Conservation (phyloP, 1,140 invertebrate species). For the Leptonema lineaticorne region DNA sequence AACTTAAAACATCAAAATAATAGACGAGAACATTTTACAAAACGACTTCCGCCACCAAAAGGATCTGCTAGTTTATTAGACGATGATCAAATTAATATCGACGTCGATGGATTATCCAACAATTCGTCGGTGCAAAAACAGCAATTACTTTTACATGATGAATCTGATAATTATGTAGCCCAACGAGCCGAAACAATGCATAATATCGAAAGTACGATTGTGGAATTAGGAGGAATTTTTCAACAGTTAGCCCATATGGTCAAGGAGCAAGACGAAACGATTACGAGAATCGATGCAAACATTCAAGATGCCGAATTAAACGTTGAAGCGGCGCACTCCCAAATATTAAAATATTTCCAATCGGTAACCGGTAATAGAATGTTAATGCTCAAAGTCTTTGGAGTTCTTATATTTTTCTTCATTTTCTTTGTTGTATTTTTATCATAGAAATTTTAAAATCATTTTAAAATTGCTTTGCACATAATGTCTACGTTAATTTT, state of each 20-base stretch:
- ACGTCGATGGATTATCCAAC: constrained; percentile 62
- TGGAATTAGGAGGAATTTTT: constrained; percentile 98
- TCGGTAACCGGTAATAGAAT: constrained; percentile 96
- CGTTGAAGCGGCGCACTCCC: constrained; percentile 95
- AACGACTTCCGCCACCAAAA: constrained; percentile 70
- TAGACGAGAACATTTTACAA: constrained; percentile 92
- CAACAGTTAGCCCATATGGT: constrained; percentile 98
- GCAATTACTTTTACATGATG: constrained; percentile 76
- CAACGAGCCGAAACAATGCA: constrained; percentile 97
- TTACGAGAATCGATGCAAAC: constrained; percentile 96
- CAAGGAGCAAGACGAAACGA: constrained; percentile 98
- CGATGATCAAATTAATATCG: constrained; percentile 76
- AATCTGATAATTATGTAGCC: constrained; percentile 86
- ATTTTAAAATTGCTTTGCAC: constrained; percentile 20
- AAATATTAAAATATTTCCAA: constrained; percentile 98
- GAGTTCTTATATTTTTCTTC: constrained; percentile 97
- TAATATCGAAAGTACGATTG: constrained; percentile 98
- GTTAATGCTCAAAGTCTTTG: constrained; percentile 99
- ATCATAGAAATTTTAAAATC: constrained; percentile 58
- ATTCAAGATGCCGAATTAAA: constrained; percentile 94
- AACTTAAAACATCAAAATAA: constrained; percentile 95
- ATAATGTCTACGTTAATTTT: neutral
- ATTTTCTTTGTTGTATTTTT: constrained; percentile 98
- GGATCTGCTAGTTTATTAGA: constrained; percentile 61
- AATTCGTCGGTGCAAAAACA: constrained; percentile 54